phyloP scores from a whole-genome alignment of 2,113 vertebrate genomes.

The Psophia crepitans region DNA sequence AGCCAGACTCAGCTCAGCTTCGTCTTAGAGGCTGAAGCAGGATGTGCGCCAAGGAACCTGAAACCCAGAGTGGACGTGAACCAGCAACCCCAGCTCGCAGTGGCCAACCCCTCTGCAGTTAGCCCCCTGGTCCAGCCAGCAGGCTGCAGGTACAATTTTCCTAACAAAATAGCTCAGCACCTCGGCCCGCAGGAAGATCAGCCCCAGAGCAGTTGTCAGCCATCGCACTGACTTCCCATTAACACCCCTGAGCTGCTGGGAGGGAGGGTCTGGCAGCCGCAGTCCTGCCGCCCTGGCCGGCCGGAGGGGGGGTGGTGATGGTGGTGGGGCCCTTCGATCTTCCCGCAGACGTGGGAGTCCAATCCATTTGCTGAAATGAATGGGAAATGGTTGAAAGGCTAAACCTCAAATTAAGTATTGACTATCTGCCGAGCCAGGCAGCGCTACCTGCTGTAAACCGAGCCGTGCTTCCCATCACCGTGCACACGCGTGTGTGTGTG shows the following conservation, averaged over 20 bases:
- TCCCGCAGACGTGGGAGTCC: not conserved
- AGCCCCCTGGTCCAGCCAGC: not conserved
- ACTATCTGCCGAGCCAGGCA: not conserved
- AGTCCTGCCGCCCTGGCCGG: not conserved
- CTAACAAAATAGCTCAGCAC: not conserved
- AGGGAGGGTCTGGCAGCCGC: not conserved
- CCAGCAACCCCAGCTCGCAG: not conserved
- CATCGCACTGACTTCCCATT: not conserved
- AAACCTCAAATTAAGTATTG: constrained; percentile 59
- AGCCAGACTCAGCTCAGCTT: not conserved
- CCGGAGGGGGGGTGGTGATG: fast-evolving
- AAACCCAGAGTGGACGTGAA: not conserved
- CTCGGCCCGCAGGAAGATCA: not conserved
- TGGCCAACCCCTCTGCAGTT: not conserved
- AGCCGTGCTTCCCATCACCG: fast-evolving
- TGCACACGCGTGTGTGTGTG: fast-evolving
- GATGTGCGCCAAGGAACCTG: not conserved
- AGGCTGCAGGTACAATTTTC: not conserved
- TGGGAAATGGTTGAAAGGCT: constrained; percentile 31
- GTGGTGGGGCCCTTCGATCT: not conserved
- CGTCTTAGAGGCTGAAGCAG: not conserved
- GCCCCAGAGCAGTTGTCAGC: not conserved
- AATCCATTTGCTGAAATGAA: constrained; percentile 21
- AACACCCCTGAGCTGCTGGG: not conserved
- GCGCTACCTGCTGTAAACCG: not conserved